These are phyloP conservation scores for Drosophila obscura DNA, from an alignment of 1,140 invertebrate genomes.

Conservation along the genomic window DNA sequence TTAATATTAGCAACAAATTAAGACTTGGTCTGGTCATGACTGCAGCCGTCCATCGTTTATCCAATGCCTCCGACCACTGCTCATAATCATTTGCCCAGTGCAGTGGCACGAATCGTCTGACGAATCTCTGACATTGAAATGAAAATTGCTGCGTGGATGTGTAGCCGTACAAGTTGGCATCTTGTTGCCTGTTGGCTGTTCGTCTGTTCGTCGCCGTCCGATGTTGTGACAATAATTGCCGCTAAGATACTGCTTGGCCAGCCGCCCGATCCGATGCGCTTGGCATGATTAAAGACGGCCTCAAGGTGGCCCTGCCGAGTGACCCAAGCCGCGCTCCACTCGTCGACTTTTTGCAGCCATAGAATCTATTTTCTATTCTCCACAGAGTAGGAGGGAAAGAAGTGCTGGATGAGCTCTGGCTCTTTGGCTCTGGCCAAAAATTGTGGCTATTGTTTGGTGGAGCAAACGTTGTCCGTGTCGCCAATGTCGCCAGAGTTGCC, in stretches of 20 bases:
- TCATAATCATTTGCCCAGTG: constrained; percentile 23
- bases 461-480: constrained; percentile 60
- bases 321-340: neutral
- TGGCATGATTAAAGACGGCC: constrained; percentile 49
- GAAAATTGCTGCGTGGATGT: constrained; percentile 60
- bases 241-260: constrained; percentile 38
- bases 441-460: constrained; percentile 61
- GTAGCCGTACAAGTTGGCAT: constrained; percentile 38
- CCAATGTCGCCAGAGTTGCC: constrained; percentile 76
- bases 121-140: constrained; percentile 48
- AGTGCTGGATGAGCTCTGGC: constrained; percentile 25
- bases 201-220: constrained; percentile 31
- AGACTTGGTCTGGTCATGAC: no score
- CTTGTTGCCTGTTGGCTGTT: constrained; percentile 33
- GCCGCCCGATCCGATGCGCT: constrained; percentile 14
- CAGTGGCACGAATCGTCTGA: constrained; percentile 13
- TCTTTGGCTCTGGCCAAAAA: constrained; percentile 24
- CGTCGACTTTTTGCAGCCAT: constrained; percentile 24
- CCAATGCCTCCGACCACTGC: neutral
- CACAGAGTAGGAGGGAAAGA: neutral
- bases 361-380: constrained; percentile 11
- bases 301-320: constrained; percentile 22
- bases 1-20: no score
- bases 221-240: constrained; percentile 71
- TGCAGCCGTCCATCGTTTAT: no score